These are phyloP conservation scores for Varanus salvator DNA, from an alignment of 2,113 vertebrate genomes.

Conservation along the genomic window DNA sequence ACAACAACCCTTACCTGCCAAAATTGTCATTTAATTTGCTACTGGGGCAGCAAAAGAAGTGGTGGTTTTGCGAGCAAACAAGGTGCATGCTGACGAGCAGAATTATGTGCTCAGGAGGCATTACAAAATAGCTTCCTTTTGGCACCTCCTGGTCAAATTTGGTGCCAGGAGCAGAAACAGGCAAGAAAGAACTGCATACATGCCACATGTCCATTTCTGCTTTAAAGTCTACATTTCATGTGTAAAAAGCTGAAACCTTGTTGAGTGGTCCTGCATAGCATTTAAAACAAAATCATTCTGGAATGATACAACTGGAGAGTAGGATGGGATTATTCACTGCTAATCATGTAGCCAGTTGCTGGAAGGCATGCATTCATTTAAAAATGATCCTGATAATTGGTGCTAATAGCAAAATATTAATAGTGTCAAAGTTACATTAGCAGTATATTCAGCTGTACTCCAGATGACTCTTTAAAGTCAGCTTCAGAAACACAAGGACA, in stretches of 20 bases:
- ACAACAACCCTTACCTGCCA: no score
- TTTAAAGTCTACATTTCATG: slow-evolving; percentile 51
- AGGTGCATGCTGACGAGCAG: no score
- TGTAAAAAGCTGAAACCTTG: slow-evolving; percentile 39
- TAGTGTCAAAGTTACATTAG: slow-evolving; percentile 63
- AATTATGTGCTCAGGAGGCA: no score
- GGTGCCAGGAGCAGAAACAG: no score
- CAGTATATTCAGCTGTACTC: slow-evolving; percentile 55
- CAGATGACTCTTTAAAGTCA: slow-evolving; percentile 51
- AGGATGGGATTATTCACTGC: slow-evolving; percentile 50
- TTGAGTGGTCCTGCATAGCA: slow-evolving; percentile 23
- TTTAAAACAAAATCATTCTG: slow-evolving; percentile 48
- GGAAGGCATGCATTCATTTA: slow-evolving; percentile 50
- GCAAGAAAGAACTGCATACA: no score
- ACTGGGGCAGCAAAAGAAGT: no score
- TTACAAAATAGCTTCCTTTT: no score
- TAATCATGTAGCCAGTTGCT: slow-evolving; percentile 30
- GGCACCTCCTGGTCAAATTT: no score
- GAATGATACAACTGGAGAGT: slow-evolving; percentile 22
- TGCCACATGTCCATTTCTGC: neutral
- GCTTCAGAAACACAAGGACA: slow-evolving; percentile 22
- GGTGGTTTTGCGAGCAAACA: no score
- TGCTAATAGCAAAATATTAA: slow-evolving; percentile 54
- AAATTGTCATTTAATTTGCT: neutral
- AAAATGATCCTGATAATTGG: slow-evolving; percentile 67